Evolutionary conservation across 2,797 vertebrate genomes (phyloP).

Genomic region (Delichon dasypus): DNA sequence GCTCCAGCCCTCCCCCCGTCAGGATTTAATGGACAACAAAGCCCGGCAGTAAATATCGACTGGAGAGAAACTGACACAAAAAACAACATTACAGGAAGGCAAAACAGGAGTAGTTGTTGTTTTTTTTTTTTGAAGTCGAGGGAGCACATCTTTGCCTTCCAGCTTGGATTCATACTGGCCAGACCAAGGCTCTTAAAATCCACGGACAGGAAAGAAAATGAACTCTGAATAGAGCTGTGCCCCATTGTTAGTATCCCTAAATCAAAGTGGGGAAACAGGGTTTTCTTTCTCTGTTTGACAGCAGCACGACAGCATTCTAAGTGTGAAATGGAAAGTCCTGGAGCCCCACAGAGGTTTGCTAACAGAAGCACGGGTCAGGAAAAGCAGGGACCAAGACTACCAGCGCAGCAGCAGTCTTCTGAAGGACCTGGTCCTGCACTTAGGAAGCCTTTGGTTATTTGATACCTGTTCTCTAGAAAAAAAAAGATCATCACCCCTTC

Average conservation of each 20-base stretch:
- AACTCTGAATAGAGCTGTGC: not conserved
- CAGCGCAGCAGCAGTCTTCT: not conserved
- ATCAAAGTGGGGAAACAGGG: not conserved
- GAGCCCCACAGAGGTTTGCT: not conserved
- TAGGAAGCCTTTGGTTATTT: not conserved
- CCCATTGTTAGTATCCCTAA: not conserved
- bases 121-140: not conserved
- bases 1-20: not conserved
- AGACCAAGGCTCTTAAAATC: conserved; percentile 6
- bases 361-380: not conserved
- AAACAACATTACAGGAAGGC: not conserved
- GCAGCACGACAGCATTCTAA: not conserved
- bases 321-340: not conserved
- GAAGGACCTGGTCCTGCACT: not conserved
- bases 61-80: not conserved
- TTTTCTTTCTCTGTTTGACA: not conserved
- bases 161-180: not conserved
- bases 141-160: not conserved
- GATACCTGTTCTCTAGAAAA: not conserved
- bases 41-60: conserved; percentile 12
- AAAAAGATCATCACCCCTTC: not conserved
- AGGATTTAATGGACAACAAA: not conserved
- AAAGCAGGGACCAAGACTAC: not conserved
- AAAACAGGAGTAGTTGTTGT: not conserved
- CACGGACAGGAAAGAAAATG: not conserved